A percentile compares a stretch with the other conserved stretches of the same genome.
Conservation (phyloP, 1,140 invertebrate genomes). For the Drosophila nasuta region DNA sequence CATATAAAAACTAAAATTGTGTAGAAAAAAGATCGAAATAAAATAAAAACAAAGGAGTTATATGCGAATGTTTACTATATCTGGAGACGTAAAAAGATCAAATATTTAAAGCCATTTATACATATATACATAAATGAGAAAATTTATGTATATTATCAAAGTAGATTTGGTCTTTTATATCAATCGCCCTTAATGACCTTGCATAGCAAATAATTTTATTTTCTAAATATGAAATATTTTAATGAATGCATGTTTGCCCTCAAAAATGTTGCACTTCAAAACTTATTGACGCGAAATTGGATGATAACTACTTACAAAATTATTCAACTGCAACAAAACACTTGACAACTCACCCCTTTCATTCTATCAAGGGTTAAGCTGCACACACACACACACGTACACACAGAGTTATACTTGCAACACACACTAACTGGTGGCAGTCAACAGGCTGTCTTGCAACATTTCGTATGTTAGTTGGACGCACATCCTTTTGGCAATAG, state of each 20-base stretch:
- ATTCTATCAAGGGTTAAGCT: slow-evolving; percentile 13
- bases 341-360: slow-evolving; percentile 2
- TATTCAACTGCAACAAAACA: background rate
- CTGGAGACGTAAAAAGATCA: too few relatives aligned
- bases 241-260: too few relatives aligned
- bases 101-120: too few relatives aligned
- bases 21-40: background rate
- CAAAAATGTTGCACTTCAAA: background rate
- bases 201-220: too few relatives aligned
- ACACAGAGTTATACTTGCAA: background rate
- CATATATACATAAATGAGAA: too few relatives aligned
- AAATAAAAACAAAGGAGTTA: background rate
- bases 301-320: background rate
- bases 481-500: slow-evolving; percentile 14
- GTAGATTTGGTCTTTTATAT: too few relatives aligned
- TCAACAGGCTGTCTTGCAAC: slow-evolving; percentile 57
- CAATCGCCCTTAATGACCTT: too few relatives aligned
- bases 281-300: background rate
- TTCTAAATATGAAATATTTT: too few relatives aligned
- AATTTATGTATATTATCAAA: too few relatives aligned
- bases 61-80: background rate
- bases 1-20: too few relatives aligned
- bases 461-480: slow-evolving; percentile 33
- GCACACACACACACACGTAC: background rate
- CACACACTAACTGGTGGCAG: slow-evolving; percentile 16